These are phyloP conservation scores for Nestor notabilis DNA, from an alignment of 2,113 vertebrate genomes.

Conservation along the genomic window DNA sequence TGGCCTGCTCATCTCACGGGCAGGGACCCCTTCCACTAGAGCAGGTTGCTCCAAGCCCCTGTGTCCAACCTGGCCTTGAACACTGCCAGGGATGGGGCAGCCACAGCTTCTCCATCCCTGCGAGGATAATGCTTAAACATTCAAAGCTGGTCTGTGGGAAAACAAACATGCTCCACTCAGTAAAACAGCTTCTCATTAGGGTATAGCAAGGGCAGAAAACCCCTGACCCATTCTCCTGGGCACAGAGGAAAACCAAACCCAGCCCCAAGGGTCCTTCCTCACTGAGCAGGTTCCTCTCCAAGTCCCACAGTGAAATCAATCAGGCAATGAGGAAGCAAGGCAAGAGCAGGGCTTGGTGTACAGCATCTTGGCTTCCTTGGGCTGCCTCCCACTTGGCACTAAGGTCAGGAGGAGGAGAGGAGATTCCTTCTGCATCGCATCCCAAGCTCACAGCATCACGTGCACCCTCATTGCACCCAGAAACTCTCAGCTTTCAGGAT, in stretches of 20 bases:
- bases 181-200: fast-evolving
- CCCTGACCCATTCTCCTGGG: not conserved
- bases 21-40: not conserved
- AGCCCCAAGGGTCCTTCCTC: not conserved
- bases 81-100: not conserved
- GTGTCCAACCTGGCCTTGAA: not conserved
- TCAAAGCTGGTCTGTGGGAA: not conserved
- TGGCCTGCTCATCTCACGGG: not conserved
- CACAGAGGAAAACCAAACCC: not conserved
- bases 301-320: fast-evolving
- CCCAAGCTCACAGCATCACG: not conserved
- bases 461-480: not conserved
- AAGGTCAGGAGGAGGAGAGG: not conserved
- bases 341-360: not conserved
- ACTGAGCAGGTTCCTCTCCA: not conserved
- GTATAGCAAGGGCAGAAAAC: not conserved
- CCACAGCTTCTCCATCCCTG: not conserved
- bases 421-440: not conserved
- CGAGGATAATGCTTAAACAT: not conserved
- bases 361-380: not conserved
- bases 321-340: not conserved
- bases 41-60: not conserved
- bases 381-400: not conserved
- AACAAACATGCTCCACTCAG: not conserved
- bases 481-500: conserved; percentile 66